Conservation (phyloP, 2,113 vertebrate genomes). For the Aegotheles bennettii region DNA sequence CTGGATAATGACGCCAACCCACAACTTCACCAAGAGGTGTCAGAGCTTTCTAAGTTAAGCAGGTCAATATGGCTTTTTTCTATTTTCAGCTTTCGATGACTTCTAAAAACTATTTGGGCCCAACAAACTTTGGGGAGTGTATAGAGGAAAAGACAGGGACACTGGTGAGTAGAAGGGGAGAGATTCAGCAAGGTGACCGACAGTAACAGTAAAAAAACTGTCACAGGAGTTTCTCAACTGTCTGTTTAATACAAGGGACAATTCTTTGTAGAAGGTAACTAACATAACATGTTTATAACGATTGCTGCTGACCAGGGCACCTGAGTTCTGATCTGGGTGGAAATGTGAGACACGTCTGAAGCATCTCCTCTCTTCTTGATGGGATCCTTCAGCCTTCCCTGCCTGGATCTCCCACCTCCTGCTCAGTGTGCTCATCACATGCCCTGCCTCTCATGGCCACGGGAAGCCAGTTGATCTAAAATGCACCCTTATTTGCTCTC, state of each 20-base stretch:
- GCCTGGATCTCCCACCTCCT: neutral
- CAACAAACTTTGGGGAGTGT: neutral
- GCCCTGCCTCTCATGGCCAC: neutral
- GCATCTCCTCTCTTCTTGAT: neutral
- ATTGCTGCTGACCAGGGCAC: neutral
- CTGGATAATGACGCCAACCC: slow-evolving; percentile 30
- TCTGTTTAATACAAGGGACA: neutral
- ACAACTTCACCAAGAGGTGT: slow-evolving; percentile 20
- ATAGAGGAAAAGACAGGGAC: neutral
- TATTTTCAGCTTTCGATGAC: slow-evolving; percentile 4
- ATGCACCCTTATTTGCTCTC: neutral
- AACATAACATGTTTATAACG: neutral
- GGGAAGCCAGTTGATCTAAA: neutral
- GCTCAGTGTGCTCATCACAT: neutral
- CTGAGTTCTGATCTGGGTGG: neutral
- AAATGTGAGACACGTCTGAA: neutral
- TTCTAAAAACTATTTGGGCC: neutral
- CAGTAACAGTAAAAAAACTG: neutral
- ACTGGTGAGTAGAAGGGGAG: neutral
- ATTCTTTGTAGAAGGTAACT: neutral
- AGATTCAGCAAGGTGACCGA: neutral
- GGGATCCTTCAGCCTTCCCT: neutral
- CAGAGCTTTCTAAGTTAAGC: slow-evolving; percentile 34
- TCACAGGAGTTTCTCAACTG: neutral
- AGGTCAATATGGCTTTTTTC: neutral